These are phyloP conservation scores for Lithophane socia DNA, from an alignment of 2,888 invertebrate genomes.

Conservation along the genomic window DNA sequence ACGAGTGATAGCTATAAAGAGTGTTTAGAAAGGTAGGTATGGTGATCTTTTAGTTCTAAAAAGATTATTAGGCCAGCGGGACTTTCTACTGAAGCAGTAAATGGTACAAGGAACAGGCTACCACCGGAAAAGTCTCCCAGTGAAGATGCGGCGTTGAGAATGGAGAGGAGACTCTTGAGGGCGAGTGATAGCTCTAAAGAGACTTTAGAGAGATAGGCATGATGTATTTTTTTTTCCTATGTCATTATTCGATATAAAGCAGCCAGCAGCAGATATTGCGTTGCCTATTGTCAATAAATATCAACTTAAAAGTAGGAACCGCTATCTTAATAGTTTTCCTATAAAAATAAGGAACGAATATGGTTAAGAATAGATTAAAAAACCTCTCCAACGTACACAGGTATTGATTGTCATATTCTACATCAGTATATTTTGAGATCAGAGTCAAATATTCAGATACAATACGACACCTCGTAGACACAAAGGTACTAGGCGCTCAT, in stretches of 20 bases:
- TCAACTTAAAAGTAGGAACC: not conserved
- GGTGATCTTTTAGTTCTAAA: not conserved
- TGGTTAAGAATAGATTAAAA: not conserved
- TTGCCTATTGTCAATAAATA: too few relatives aligned
- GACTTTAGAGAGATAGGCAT: slow-evolving; percentile 82
- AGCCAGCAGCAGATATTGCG: not conserved
- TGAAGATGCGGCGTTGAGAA: slow-evolving; percentile 75
- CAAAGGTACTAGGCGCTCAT: slow-evolving; percentile 7
- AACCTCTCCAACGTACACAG: not conserved
- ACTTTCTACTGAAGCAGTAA: slow-evolving; percentile 80
- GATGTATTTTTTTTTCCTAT: not conserved
- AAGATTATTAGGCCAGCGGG: slow-evolving; percentile 52
- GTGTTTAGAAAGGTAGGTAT: slow-evolving; percentile 80
- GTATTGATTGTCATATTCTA: not conserved
- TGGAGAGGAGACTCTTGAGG: slow-evolving; percentile 79
- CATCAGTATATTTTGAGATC: not conserved
- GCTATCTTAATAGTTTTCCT: not conserved
- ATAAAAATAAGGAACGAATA: not conserved
- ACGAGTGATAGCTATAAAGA: slow-evolving; percentile 82
- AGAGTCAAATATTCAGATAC: not conserved
- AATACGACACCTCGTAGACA: not conserved
- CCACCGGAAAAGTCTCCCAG: slow-evolving; percentile 43
- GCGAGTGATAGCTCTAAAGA: slow-evolving; percentile 85
- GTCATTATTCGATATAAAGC: not conserved
- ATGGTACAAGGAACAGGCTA: slow-evolving; percentile 79